phyloP scores from a whole-genome alignment of 1,140 invertebrate genomes.

The Thalassaphorura encarpata region DNA sequence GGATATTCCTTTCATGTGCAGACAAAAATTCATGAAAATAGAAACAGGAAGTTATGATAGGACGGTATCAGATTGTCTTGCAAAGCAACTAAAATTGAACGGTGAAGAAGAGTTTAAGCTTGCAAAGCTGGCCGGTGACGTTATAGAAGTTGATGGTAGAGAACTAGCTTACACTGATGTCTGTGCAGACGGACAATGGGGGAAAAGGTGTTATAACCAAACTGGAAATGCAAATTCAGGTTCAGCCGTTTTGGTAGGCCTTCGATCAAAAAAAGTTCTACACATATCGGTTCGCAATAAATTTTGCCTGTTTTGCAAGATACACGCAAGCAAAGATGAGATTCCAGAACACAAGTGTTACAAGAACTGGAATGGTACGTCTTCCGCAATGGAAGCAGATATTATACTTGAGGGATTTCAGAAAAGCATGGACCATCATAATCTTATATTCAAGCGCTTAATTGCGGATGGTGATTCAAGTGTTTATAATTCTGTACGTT shows the following conservation, averaged over 20 bases:
- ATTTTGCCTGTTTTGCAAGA: constrained; percentile 35
- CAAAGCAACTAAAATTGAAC: background rate
- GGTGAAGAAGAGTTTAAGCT: background rate
- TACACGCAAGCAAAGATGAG: background rate
- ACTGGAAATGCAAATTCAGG: no score
- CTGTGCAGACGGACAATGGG: constrained; percentile 6
- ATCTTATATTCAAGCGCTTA: constrained; percentile 35
- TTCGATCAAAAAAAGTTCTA: constrained; percentile 34
- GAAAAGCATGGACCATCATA: constrained; percentile 33
- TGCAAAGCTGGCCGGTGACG: background rate
- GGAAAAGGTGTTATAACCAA: constrained; percentile 4
- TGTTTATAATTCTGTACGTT: no score
- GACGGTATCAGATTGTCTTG: background rate
- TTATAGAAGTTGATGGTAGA: background rate
- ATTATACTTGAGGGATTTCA: constrained; percentile 39
- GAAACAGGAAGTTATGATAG: background rate
- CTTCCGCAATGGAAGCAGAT: constrained; percentile 40
- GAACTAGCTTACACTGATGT: no score
- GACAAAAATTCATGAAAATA: background rate
- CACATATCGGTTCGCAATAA: constrained; percentile 37
- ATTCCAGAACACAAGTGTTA: constrained; percentile 31
- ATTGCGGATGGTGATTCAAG: constrained; percentile 39
- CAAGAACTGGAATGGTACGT: constrained; percentile 34
- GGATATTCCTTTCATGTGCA: background rate
- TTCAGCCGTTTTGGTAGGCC: constrained; percentile 34